Base-by-base conservation (phyloP, 1,140 invertebrate genomes). In the Polyergus mexicanus region DNA sequence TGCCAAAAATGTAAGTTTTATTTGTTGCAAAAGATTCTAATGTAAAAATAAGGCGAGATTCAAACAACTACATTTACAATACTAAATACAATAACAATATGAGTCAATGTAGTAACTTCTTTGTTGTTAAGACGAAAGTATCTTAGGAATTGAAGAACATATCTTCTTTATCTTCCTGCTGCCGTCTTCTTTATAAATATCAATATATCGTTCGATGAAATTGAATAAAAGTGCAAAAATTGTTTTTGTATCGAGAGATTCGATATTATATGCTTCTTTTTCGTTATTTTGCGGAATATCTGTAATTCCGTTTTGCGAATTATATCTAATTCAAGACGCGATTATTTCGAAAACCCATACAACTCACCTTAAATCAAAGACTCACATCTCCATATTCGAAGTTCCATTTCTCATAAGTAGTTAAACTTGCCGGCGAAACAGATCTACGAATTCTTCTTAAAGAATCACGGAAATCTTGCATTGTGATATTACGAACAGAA, bases 351-450 rank as follows among this genome's bases (percentile, higher is more conserved):
- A 19, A 74, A 32, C 7, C 32, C 54, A 13, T 60, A 62, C n/a
- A 25, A 4, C 13, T 87, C 38, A 28, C 83, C 83, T 86, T 90
- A 56, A 86, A 94, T 95, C 95, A 98, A 88, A 97, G 94, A 88
- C 97, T 97, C 47, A 98, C 96, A 91, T 99, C 99, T 22, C 98
- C 99, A 95, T 98, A 99, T 88, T 98, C 97, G 87, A 97, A 96
- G 90, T 99, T 99, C 98, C 98, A 99, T 93, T 98, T 98, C 94
- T 98, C 97, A 94, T 99, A 99, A 3, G 96, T 96, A 38, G 97
- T 96, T 44, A 99, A 96, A 95, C 98, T 98, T 91, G 97, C 96
- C 5, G 97, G 97, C 4, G 98, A 98, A 3, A 99, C 98, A 78
- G 98, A 99, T 81, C 98, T 97, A 62, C 98, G 96, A 89, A 99